phyloP scores from a whole-genome alignment of 1,140 invertebrate species.

The Argopecten irradians region DNA sequence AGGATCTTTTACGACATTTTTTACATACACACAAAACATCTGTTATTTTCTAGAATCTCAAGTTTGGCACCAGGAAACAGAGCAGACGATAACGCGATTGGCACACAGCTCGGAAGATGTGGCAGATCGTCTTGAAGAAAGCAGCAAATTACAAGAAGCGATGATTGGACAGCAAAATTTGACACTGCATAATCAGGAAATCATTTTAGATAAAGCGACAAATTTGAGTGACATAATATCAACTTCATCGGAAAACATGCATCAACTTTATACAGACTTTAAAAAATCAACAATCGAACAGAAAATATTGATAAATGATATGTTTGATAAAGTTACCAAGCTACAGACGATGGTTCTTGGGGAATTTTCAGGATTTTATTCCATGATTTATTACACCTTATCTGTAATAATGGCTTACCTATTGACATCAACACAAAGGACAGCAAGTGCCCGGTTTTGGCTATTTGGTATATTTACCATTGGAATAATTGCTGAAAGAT shows the following conservation, averaged over 20 bases:
- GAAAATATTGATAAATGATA: slow-evolving; percentile 78
- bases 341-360: slow-evolving; percentile 79
- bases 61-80: slow-evolving; percentile 83
- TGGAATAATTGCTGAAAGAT: slow-evolving; percentile 73
- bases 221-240: slow-evolving; percentile 76
- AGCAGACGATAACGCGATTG: slow-evolving; percentile 79
- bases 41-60: slow-evolving; percentile 84
- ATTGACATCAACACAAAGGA: slow-evolving; percentile 79
- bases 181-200: slow-evolving; percentile 80
- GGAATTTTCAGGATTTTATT: slow-evolving; percentile 81
- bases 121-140: slow-evolving; percentile 78
- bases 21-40: slow-evolving; percentile 84
- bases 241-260: slow-evolving; percentile 77
- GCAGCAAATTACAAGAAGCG: slow-evolving; percentile 72
- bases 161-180: slow-evolving; percentile 79
- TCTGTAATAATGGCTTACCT: slow-evolving; percentile 79
- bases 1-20: slow-evolving; percentile 83
- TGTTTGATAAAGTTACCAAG: slow-evolving; percentile 80
- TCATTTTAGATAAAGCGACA: slow-evolving; percentile 78
- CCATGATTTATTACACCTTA: slow-evolving; percentile 80
- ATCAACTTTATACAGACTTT: slow-evolving; percentile 79
- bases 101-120: slow-evolving; percentile 77
- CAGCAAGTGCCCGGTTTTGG: slow-evolving; percentile 78
- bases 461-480: slow-evolving; percentile 79
- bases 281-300: slow-evolving; percentile 79